Evolutionary conservation across 2,888 invertebrate species (phyloP), one percentile per base, ranked within the genome.

Genomic region (Philereme vetulata): DNA sequence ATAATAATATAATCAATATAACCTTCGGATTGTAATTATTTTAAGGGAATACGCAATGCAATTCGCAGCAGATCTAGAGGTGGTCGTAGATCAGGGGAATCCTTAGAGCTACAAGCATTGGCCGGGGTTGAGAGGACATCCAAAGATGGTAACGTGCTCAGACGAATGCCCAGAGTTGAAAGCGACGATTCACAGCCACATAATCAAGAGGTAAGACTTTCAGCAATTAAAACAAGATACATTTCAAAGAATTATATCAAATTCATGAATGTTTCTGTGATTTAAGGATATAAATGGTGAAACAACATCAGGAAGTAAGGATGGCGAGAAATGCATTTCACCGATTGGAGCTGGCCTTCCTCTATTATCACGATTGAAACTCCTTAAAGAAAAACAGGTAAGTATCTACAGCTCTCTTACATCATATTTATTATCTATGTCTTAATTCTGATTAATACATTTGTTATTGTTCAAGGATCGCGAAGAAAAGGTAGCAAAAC

Each of bases 271-370:
- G 10, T 7, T 40, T 40, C 21, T 8, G 33, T 21, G 7, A 9
- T 38, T 56, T 43, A 62, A 93, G 94, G 86, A 93, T 76, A 70
- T 79, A 74, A 82, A 88, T 78, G 85, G 93, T 70, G 80, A 87
- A 65, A 88, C 85, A 43, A 83, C 86, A 1, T 86, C 87, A 5
- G 90, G 86, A 11, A 84, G 78, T 59, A 93, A 92, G 72, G 95
- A 95, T 68, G 85, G 80, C 35, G 94, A 93, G 57, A 95, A 95
- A 72, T 92, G 94, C 47, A 93, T 93, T 56, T 96, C 96, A 52
- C 96, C 96, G 0, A 93, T 97, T 63, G 97, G 97, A 44, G 97
- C 97, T 4, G 97, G 97, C 0, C 86, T 97, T 55, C 97, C 97
- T 0, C 85, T 97, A 34, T 86, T 97, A 6, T 95, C 96, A 45